Evolutionary conservation across 2,797 vertebrate genomes (phyloP), one percentile per base, ranked within the genome.

Genomic region (Eurystomus glaucurus): DNA sequence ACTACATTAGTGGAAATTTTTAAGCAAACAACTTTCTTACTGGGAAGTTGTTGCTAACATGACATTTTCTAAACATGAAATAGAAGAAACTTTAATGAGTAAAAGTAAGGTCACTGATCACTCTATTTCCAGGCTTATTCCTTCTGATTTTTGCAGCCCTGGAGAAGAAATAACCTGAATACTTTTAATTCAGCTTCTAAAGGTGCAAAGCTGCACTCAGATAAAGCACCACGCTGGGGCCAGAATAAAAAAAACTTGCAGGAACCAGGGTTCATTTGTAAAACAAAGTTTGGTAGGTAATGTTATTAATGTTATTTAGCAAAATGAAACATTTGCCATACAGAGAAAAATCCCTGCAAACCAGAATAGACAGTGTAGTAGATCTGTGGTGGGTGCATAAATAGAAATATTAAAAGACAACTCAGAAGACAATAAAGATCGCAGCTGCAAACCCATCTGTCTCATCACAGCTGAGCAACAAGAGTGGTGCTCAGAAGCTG

Each of bases 391-490:
- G 41, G 13, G 25, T 46, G 69, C 29, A 78, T 51, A 76, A 92
- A 90, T 2, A 88, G 72, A 90, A 95, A 79, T 66, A 64, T 52
- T 78, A 4, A 1, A 91, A 90, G 77, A 58, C 41, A 85, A 90
- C 46, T 85, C 43, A 61, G 37, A 29, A 68, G 91, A 93, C 74
- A 80, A 60, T 82, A 60, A 88, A 74, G 57, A 82, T 50, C 43
- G 86, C 78, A 96, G 81, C 81, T 93, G 83, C 69, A 97, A 92
- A 93, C 46, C 60, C 83, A 75, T 77, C 74, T 96, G 92, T 82
- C 64, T 93, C 61, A 62, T 45, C 83, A 43, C 21, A 82, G 74
- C 74, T n/a, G 55, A 85, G 75, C 62, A 89, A 1, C 31, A 75
- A 57, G 65, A 95, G 26, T 8, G 33, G 77, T n/a, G 37, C 45